These are phyloP conservation scores for Erannis defoliaria DNA, from an alignment of 2,888 invertebrate species.

Conservation along the genomic window DNA sequence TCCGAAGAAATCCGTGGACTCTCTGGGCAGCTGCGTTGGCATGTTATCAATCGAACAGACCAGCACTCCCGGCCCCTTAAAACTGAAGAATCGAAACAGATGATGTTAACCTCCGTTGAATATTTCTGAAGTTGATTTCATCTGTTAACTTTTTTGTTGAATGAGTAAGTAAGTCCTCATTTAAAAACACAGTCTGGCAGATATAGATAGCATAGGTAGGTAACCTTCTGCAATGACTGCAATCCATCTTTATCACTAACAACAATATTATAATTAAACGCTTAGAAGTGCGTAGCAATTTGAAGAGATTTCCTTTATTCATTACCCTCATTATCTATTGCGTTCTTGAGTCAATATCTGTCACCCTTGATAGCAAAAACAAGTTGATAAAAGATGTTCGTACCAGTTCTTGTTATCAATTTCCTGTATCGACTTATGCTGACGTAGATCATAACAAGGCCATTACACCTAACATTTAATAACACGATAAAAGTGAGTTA, in stretches of 20 bases:
- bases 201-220: not conserved
- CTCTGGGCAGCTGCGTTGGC: conserved; percentile 99
- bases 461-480: not conserved
- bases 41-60: conserved; percentile 99
- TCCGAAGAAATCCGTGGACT: conserved; percentile 99
- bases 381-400: conserved; percentile 4
- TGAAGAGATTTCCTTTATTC: conserved; percentile 2
- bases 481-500: not conserved
- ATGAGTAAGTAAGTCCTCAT: not conserved
- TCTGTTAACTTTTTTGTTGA: not conserved
- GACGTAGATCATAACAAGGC: not conserved
- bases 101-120: not conserved
- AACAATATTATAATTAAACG: conserved; percentile 3
- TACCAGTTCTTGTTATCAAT: conserved; percentile 1
- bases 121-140: not conserved
- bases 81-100: conserved; percentile 81
- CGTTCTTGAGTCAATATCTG: conserved; percentile 17
- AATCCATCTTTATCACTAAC: conserved; percentile 3
- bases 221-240: not conserved
- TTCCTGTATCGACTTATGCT: not conserved
- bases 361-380: conserved; percentile 4
- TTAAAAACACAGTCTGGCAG: not conserved
- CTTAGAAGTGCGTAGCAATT: conserved; percentile 4
- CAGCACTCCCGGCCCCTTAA: conserved; percentile 98
- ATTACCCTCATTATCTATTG: conserved; percentile 4